These are phyloP conservation scores for Mesocentrotus franciscanus DNA, from an alignment of 53 echinoderm and acorn worm species.

Conservation along the genomic window DNA sequence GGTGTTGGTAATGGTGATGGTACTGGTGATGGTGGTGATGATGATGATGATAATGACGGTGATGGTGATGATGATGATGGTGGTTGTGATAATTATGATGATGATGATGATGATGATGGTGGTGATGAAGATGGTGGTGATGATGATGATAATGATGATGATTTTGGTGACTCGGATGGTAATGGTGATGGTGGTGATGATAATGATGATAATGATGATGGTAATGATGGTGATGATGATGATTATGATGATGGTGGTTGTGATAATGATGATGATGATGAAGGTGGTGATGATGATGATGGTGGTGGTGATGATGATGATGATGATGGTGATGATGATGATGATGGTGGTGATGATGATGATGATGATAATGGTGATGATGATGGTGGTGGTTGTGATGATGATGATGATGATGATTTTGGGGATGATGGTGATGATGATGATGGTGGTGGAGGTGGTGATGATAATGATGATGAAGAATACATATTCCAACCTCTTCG, in stretches of 20 bases:
- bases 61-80: background rate
- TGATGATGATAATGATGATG: too few species aligned
- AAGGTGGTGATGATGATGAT: background rate
- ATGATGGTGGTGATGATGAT: slow-evolving; percentile 25
- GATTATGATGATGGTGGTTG: background rate
- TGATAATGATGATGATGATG: slow-evolving; percentile 5
- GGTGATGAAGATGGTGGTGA: too few species aligned
- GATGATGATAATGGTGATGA: slow-evolving; percentile 45
- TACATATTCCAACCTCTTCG: too few species aligned
- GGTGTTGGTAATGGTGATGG: background rate
- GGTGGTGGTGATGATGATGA: background rate
- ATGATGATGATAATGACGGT: background rate
- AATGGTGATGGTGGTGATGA: background rate
- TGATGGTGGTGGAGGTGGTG: too few species aligned
- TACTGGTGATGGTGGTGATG: background rate
- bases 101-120: too few species aligned
- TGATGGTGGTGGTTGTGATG: too few species aligned
- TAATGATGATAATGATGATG: background rate
- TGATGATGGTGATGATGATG: slow-evolving; percentile 20
- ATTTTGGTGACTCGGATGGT: background rate
- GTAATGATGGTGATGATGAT: background rate
- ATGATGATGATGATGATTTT: too few species aligned
- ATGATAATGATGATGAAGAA: too few species aligned
- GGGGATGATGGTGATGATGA: too few species aligned
- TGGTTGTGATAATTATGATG: too few species aligned